Conservation (phyloP, 1,140 invertebrate genomes). For the Listronotus bonariensis region DNA sequence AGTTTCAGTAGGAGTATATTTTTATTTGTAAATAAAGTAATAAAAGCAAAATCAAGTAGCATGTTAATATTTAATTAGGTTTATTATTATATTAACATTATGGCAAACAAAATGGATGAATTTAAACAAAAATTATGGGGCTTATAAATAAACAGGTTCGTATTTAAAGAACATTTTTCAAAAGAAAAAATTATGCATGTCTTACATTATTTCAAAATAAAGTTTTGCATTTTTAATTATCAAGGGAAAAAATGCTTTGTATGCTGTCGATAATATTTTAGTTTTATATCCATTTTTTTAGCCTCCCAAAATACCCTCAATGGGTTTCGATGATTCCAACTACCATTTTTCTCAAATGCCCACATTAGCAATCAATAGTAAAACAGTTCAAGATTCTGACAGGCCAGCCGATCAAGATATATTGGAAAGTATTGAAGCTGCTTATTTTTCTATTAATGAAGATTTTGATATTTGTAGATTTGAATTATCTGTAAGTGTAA, state of each 20-base stretch:
- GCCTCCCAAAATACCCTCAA: conserved; percentile 59
- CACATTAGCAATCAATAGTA: conserved; percentile 52
- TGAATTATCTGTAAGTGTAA: conserved; percentile 64
- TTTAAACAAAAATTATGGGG: conserved; percentile 60
- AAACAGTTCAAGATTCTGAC: conserved; percentile 56
- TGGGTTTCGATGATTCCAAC: conserved; percentile 61
- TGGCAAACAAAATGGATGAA: conserved; percentile 60
- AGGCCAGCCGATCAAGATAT: conserved; percentile 74
- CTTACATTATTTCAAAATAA: too few relatives aligned
- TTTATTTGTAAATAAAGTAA: conserved; percentile 2
- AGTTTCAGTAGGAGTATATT: too few relatives aligned
- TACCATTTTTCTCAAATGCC: conserved; percentile 53
- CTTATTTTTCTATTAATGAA: conserved; percentile 67
- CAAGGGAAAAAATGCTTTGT: background rate
- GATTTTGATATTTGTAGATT: conserved; percentile 70
- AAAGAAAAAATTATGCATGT: too few relatives aligned
- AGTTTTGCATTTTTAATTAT: background rate
- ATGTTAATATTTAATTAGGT: background rate
- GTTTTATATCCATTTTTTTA: conserved; percentile 36
- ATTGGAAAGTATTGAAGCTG: conserved; percentile 70
- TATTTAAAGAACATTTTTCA: conserved; percentile 19
- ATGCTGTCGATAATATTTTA: conserved; percentile 1
- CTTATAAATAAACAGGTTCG: conserved; percentile 61
- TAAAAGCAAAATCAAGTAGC: background rate
- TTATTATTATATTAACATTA: conserved; percentile 38